Evolutionary conservation across 1,140 invertebrate species (phyloP).

Genomic region (Chrysomallon squamiferum): DNA sequence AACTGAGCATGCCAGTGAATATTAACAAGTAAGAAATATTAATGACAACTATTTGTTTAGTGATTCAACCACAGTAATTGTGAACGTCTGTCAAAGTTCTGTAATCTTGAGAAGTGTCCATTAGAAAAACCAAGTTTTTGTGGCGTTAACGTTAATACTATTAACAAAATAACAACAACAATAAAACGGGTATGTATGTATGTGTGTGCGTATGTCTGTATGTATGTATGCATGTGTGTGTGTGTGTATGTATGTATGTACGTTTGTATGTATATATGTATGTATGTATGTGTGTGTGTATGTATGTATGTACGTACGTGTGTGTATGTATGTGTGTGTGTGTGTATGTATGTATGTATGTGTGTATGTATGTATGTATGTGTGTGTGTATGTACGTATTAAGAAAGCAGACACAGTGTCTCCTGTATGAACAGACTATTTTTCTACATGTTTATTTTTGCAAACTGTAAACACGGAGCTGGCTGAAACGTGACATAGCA

Average conservation of each 20-base stretch:
- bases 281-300: slow-evolving; percentile 3
- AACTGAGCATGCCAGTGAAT: no score
- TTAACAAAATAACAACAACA: background rate
- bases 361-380: slow-evolving; percentile 7
- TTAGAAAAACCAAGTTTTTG: no score
- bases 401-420: no score
- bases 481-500: no score
- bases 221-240: slow-evolving; percentile 6
- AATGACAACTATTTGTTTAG: no score
- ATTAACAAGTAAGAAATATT: no score
- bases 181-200: background rate
- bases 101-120: no score
- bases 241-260: background rate
- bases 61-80: no score
- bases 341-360: slow-evolving; percentile 15
- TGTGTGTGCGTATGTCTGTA: background rate
- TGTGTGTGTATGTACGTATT: slow-evolving; percentile 8
- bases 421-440: no score
- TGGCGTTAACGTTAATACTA: background rate
- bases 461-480: no score
- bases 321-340: slow-evolving; percentile 15
- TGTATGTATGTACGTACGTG: slow-evolving; percentile 11
- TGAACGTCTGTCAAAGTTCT: no score
- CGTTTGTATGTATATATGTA: background rate
- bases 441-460: no score